phyloP scores from a whole-genome alignment of 2,888 invertebrate genomes.

The Idaea aversata region DNA sequence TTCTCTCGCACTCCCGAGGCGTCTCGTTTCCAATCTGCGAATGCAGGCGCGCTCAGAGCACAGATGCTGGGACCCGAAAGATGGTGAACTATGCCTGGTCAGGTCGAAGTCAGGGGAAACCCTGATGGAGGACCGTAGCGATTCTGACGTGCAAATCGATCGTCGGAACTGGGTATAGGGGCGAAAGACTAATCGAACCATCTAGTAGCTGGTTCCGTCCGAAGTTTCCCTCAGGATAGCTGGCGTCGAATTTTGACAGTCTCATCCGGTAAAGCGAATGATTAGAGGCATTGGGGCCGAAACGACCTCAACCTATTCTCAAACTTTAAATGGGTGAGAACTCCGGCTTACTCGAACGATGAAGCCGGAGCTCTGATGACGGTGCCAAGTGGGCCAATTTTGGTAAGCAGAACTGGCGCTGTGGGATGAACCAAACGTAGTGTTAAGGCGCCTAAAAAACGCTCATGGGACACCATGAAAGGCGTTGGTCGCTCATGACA shows the following conservation, averaged over 20 bases:
- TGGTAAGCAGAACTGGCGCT: too few relatives aligned
- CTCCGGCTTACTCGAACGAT: slow-evolving; percentile 19
- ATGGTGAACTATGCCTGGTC: slow-evolving; percentile 72
- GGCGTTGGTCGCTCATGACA: slow-evolving; percentile 20
- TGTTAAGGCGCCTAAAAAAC: too few relatives aligned
- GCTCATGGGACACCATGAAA: too few relatives aligned
- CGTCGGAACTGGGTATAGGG: slow-evolving; percentile 88
- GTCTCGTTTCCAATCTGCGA: slow-evolving; percentile 49
- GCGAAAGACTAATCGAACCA: slow-evolving; percentile 87
- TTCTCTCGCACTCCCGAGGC: slow-evolving; percentile 67
- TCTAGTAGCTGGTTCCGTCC: slow-evolving; percentile 83
- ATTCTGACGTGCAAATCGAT: slow-evolving; percentile 88
- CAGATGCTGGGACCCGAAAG: slow-evolving; percentile 86
- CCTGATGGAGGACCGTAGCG: too few relatives aligned
- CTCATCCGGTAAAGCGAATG: too few relatives aligned
- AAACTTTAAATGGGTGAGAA: slow-evolving; percentile 89
- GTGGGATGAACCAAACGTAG: slow-evolving; percentile 20
- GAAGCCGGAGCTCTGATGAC: too few relatives aligned
- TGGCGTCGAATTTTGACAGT: too few relatives aligned
- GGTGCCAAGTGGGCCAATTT: too few relatives aligned
- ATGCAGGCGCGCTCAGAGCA: slow-evolving; percentile 81
- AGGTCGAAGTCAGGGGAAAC: too few relatives aligned
- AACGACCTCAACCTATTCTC: slow-evolving; percentile 85
- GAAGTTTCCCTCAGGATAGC: too few relatives aligned
- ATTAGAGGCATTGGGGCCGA: slow-evolving; percentile 79